A percentile compares a stretch with the other conserved stretches of the same genome.
These are phyloP conservation scores for Aleiodes leptofemur DNA, from an alignment of 2,888 invertebrate genomes.

Conservation along the genomic window DNA sequence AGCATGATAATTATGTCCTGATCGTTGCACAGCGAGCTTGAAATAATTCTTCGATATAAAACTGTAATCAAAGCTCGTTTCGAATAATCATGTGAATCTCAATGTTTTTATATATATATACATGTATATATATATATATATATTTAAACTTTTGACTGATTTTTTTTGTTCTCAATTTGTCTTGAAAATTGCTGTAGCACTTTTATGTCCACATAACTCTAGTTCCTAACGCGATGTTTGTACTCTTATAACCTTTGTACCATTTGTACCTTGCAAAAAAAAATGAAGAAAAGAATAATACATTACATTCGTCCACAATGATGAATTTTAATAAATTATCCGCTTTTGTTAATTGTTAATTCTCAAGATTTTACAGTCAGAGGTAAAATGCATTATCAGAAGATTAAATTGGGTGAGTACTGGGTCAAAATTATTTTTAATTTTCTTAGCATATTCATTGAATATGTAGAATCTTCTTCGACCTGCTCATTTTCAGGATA, in stretches of 20 bases:
- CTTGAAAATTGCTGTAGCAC: conserved; percentile 62
- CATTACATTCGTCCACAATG: conserved; percentile 75
- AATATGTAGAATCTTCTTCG: too few relatives aligned
- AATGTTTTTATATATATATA: conserved; percentile 3
- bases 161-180: conserved; percentile 31
- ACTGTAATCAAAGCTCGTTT: conserved; percentile 28
- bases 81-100: conserved; percentile 26
- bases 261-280: conserved; percentile 73
- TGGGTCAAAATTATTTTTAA: too few relatives aligned
- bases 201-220: conserved; percentile 74
- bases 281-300: conserved; percentile 54
- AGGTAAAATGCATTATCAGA: too few relatives aligned
- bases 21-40: conserved; percentile 18
- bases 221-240: conserved; percentile 75
- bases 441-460: too few relatives aligned
- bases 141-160: conserved; percentile 28
- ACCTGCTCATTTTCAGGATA: too few relatives aligned
- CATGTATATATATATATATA: not conserved
- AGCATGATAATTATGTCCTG: not conserved
- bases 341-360: not conserved
- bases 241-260: conserved; percentile 74
- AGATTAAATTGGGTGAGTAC: too few relatives aligned
- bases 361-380: too few relatives aligned
- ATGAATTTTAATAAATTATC: conserved; percentile 33
- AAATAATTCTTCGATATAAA: not conserved